Evolutionary conservation across 2,888 invertebrate genomes (phyloP).

Genomic region (Macropis europaea): DNA sequence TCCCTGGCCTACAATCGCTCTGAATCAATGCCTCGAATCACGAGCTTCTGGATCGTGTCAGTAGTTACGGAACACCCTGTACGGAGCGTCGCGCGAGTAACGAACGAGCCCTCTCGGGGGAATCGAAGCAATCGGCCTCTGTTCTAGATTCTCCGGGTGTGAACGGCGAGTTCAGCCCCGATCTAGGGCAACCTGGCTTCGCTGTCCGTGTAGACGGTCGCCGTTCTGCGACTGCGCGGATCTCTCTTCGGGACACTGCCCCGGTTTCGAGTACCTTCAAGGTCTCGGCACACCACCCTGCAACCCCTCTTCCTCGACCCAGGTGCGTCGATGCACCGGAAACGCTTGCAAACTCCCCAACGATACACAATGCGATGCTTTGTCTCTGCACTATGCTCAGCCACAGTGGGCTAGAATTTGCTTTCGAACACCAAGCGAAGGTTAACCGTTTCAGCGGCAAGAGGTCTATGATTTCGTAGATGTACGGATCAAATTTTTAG

Average conservation of each 20-base stretch:
- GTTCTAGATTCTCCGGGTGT: conserved; percentile 61
- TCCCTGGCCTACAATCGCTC: neutral
- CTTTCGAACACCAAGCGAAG: no score
- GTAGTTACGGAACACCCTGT: no score
- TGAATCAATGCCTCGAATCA: no score
- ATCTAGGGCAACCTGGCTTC: conserved; percentile 71
- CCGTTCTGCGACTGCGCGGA: conserved; percentile 68
- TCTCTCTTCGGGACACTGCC: conserved; percentile 73
- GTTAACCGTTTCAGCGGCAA: no score
- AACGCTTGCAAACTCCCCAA: conserved; percentile 22
- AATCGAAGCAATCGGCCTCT: conserved; percentile 56
- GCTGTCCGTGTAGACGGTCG: conserved; percentile 56
- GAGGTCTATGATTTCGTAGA: no score
- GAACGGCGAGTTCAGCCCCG: conserved; percentile 50
- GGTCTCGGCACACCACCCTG: conserved; percentile 67
- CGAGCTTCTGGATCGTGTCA: no score
- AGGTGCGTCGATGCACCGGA: conserved; percentile 56
- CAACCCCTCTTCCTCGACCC: conserved; percentile 43
- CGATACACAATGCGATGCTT: neutral
- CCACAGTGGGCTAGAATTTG: neutral
- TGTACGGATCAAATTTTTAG: no score
- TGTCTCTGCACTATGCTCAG: no score
- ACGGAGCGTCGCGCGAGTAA: conserved; percentile 52
- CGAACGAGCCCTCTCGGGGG: conserved; percentile 48
- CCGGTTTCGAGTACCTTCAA: conserved; percentile 78